Percentiles rank a stretch among this genome's conserved stretches.
Evolutionary conservation across 2,113 vertebrate species (phyloP).

Genomic region (Acinonyx jubatus): DNA sequence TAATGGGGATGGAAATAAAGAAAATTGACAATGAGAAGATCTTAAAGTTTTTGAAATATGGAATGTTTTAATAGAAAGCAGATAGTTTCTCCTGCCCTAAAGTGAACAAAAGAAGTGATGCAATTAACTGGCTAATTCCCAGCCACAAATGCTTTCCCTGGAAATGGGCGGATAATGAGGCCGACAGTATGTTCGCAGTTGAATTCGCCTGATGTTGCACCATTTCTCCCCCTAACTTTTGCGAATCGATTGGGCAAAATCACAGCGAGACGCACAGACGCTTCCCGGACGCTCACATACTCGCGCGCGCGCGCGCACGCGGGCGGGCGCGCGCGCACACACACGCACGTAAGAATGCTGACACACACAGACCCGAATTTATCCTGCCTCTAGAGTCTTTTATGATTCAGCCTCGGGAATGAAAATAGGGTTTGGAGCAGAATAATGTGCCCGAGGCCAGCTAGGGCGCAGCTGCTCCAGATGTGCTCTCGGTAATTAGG

Average conservation of each 20-base stretch:
- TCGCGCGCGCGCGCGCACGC: neutral
- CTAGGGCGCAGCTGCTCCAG: constrained; percentile 67
- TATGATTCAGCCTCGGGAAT: constrained; percentile 63
- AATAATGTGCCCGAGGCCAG: constrained; percentile 12
- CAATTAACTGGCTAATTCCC: constrained; percentile 68
- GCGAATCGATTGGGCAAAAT: constrained; percentile 56
- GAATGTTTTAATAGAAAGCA: neutral
- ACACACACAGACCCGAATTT: constrained; percentile 46
- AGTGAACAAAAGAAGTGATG: constrained; percentile 57
- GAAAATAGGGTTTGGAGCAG: constrained; percentile 28
- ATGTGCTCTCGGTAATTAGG: constrained; percentile 62
- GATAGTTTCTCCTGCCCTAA: constrained; percentile 43
- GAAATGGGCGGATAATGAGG: constrained; percentile 74
- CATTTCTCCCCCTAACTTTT: constrained; percentile 24
- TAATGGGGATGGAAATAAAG: constrained; percentile 30
- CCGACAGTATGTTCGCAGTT: constrained; percentile 68
- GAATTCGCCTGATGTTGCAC: constrained; percentile 67
- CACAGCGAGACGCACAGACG: constrained; percentile 37
- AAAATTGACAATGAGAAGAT: constrained; percentile 35
- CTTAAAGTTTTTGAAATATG: constrained; percentile 55
- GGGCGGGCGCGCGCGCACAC: constrained; percentile 2
- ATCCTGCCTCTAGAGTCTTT: constrained; percentile 66
- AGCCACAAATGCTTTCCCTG: constrained; percentile 68
- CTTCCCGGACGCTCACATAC: neutral
- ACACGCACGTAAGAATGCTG: constrained; percentile 46